Base-by-base conservation (phyloP, 2,888 invertebrate genomes). In the Archips crataeganus region DNA sequence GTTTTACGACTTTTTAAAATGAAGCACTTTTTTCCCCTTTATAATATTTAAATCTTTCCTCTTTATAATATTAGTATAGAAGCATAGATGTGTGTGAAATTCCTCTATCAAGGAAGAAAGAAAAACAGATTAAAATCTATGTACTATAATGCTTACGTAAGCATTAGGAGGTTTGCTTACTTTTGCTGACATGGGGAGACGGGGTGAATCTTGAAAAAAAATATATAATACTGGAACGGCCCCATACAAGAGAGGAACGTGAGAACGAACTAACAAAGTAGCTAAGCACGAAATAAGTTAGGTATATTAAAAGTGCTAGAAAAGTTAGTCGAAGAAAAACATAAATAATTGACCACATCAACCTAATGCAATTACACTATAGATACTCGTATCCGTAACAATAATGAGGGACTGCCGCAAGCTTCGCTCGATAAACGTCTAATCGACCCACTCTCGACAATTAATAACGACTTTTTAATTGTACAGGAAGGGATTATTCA, bases 401-500 rank as follows among this genome's bases (percentile, higher is more conserved):
- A 65, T 79, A 79, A 81, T 78, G 76, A 79, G 77, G 72, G 71
- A 76, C 77, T 79, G 79, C 82, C 83, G 83, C 82, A 76, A 80
- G 76, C 78, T 57, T 63, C 54, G 62, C 11, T 74, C 76, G 51
- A 65, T 51, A 60, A 63, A 63, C 63, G 60, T 51, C 60, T 59
- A 34, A 69, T 73, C 64, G 59, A n/a, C 66, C 49, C 66, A 54
- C 88, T 88, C 87, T 85, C 81, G 75, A 81, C 83, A 84, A 89
- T 90, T 88, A 90, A 84, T 81, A 77, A 81, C 82, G 78, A 84
- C 82, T 86, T 85, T 85, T 84, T 84, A 84, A 85, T 86, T 79
- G 82, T 75, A 80, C 85, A 85, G 89, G 88, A 90, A 87, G 84
- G 82, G 83, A 87, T 88, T 85, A 88, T 84, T 84, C 85, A 87